phyloP scores from a whole-genome alignment of 2,113 vertebrate genomes.

The Plestiodon gilberti region DNA sequence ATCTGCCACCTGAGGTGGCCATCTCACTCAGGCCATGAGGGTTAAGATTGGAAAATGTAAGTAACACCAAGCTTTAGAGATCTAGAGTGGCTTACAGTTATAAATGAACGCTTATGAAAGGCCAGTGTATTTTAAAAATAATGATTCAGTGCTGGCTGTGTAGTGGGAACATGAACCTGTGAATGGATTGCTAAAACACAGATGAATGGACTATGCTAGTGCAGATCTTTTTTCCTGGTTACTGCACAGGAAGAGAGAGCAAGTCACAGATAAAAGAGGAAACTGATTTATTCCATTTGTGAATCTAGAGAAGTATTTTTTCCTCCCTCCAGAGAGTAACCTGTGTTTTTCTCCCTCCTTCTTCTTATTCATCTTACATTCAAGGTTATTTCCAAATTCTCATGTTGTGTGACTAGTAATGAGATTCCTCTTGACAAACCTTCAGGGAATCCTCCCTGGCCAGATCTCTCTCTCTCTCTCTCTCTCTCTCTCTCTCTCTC shows the following conservation, averaged over 20 bases:
- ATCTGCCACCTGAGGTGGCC: background rate
- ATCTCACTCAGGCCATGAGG: background rate
- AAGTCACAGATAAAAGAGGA: slow-evolving; percentile 18
- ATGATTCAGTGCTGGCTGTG: background rate
- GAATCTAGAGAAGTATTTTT: slow-evolving; percentile 11
- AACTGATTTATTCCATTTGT: slow-evolving; percentile 28
- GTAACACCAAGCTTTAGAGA: background rate
- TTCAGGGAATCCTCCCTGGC: slow-evolving; percentile 5
- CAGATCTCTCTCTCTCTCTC: background rate
- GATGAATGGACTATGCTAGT: background rate
- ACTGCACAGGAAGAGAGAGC: slow-evolving; percentile 1
- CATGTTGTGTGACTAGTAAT: slow-evolving; percentile 10
- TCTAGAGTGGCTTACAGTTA: background rate
- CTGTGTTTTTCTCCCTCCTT: background rate
- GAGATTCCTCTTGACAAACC: slow-evolving; percentile 16
- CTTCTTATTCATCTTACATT: slow-evolving; percentile 9
- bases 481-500: too few relatives aligned
- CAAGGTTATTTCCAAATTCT: slow-evolving; percentile 31
- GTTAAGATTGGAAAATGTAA: background rate
- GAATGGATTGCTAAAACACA: slow-evolving; percentile 13
- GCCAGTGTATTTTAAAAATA: background rate
- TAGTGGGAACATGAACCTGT: background rate
- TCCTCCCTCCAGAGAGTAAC: background rate
- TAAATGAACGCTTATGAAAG: slow-evolving; percentile 3
- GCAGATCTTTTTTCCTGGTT: background rate